Base-by-base conservation (phyloP, 2,113 vertebrate genomes). In the Trichechus manatus region DNA sequence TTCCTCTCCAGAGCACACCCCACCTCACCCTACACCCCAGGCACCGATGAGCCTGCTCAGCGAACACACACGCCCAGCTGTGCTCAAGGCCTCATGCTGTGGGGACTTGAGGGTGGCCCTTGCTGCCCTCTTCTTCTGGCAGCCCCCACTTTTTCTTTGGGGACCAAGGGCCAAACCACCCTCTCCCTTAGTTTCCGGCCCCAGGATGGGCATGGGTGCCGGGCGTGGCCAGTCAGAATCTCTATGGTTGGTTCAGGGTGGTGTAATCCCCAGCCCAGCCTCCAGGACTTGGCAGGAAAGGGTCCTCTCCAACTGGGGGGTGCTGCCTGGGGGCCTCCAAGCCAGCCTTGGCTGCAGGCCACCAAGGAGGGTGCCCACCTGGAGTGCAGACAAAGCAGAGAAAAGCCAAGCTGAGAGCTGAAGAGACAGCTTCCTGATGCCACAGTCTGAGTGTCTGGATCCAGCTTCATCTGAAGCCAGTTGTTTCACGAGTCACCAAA, bases 341-440 rank as follows among this genome's bases (percentile, higher is more conserved):
- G 5, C 27, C 25, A 29, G 47, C 17, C 33, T 39, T 50, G 22
- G 1, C n/a, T 0, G 3, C 74, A 64, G 64, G 14, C 33, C 7
- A 33, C 25, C 6, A 2, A 15, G 80, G 56, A 86, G 61, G 31
- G 27, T 14, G 39, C 14, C 19, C 2, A 3, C 13, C 77, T 22
- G 66, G 42, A 56, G 9, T 3, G 53, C 19, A 19, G 63, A 42
- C 42, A 11, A 3, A 14, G 29, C 2, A 1, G 47, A n/a, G 50
- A 44, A 23, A 27, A 56, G 78, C n/a, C 59, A 22, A 5, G 8
- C 47, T 0, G 3, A 92, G 53, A 59, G 44, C 10, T 2, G 17
- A 5, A 5, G 42, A 74, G 66, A 2, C 1, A 5, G 39, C n/a
- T 29, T 80, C 31, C 36, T 2, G 14, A 13, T 15, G 75, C 31